These are phyloP conservation scores for Agriopis aurantiaria DNA, from an alignment of 2,888 invertebrate species.

Conservation along the genomic window DNA sequence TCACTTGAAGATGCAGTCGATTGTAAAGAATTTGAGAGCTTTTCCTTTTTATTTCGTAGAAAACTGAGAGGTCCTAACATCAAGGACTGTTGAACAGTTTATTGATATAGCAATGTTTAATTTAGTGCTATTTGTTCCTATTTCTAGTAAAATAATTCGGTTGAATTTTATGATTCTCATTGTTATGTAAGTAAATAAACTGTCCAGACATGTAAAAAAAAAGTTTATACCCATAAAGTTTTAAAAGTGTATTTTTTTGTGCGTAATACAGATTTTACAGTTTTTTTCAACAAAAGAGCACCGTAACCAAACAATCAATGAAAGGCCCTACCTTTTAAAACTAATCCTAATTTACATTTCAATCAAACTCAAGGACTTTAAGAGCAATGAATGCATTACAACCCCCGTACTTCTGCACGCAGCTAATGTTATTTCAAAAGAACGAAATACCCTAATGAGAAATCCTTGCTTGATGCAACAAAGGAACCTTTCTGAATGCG, in stretches of 20 bases:
- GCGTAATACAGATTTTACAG: too few relatives aligned
- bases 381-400: constrained; percentile 64
- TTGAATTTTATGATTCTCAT: background rate
- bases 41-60: constrained; percentile 36
- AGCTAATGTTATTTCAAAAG: constrained; percentile 78
- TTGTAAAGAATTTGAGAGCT: constrained; percentile 52
- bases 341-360: constrained; percentile 49
- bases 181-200: background rate
- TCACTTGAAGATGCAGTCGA: constrained; percentile 57
- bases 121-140: background rate
- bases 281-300: background rate
- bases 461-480: constrained; percentile 72
- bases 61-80: constrained; percentile 26
- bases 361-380: constrained; percentile 54
- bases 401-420: constrained; percentile 55
- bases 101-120: background rate
- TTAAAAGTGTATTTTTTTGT: too few relatives aligned
- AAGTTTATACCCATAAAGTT: too few relatives aligned
- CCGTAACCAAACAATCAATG: constrained; percentile 29
- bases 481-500: constrained; percentile 76
- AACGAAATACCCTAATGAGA: constrained; percentile 79
- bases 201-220: too few relatives aligned
- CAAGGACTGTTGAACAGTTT: constrained; percentile 1
- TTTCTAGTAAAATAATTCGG: background rate
- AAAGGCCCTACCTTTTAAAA: constrained; percentile 12